phyloP scores from a whole-genome alignment of 2,888 invertebrate species.

The Norana najaformis region DNA sequence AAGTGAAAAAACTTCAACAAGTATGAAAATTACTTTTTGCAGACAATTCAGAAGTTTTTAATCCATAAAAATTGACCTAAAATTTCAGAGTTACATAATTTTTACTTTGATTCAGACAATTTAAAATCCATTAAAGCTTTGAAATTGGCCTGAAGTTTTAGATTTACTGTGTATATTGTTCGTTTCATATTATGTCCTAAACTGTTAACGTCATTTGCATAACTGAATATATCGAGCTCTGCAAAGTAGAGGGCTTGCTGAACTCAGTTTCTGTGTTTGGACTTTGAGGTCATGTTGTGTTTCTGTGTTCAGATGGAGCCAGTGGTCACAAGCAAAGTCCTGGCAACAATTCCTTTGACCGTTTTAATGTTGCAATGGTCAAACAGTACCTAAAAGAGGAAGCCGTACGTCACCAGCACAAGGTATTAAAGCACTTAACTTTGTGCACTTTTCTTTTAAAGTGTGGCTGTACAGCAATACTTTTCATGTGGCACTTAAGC shows the following conservation, averaged over 20 bases:
- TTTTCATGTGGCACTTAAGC: too few species aligned
- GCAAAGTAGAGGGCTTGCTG: background rate
- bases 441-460: background rate
- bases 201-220: too few species aligned
- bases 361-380: slow-evolving; percentile 62
- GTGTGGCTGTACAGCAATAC: too few species aligned
- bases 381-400: slow-evolving; percentile 68
- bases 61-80: too few species aligned
- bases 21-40: background rate
- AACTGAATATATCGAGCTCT: background rate
- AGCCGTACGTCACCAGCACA: slow-evolving; percentile 70
- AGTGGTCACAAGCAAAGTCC: slow-evolving; percentile 36
- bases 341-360: slow-evolving; percentile 58
- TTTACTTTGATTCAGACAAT: background rate
- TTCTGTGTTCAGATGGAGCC: background rate
- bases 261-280: background rate
- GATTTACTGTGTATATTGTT: too few species aligned
- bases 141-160: background rate
- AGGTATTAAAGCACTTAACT: slow-evolving; percentile 40
- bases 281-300: background rate
- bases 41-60: background rate
- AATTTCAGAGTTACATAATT: background rate
- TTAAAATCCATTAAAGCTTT: background rate
- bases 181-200: too few species aligned
- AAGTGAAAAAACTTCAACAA: background rate